These are phyloP conservation scores for Gadopsis bispinosus DNA, from an alignment of 2,797 vertebrate genomes.

Conservation along the genomic window DNA sequence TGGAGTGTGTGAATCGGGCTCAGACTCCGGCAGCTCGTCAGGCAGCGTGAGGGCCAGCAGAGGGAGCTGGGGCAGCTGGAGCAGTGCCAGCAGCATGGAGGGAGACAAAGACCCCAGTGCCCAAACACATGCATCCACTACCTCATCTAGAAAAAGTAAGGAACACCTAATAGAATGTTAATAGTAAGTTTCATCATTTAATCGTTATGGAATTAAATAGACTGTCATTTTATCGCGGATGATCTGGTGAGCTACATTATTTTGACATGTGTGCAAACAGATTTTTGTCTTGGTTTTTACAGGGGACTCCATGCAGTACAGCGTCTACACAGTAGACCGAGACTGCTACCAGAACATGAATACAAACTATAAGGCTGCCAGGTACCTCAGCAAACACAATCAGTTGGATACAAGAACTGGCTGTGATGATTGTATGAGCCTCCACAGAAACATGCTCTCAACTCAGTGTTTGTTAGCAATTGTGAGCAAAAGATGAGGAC, in stretches of 20 bases:
- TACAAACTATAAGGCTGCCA: conserved; percentile 78
- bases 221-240: neutral
- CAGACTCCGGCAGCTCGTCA: conserved; percentile 94
- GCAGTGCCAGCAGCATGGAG: conserved; percentile 95
- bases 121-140: conserved; percentile 81
- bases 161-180: too few species aligned
- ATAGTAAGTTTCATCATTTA: neutral
- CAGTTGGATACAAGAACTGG: neutral
- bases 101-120: conserved; percentile 90
- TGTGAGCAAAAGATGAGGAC: neutral
- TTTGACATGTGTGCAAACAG: conserved; percentile 1
- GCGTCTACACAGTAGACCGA: conserved; percentile 75
- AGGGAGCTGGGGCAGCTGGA: conserved; percentile 99
- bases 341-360: conserved; percentile 81
- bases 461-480: neutral
- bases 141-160: conserved; percentile 83
- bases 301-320: conserved; percentile 84
- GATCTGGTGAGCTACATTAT: neutral
- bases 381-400: conserved; percentile 63
- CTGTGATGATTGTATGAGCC: neutral
- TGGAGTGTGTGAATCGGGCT: conserved; percentile 93
- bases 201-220: neutral
- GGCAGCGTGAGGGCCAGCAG: conserved; percentile 95
- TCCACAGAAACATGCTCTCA: neutral
- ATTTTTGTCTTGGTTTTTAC: conserved; percentile 9